Conservation (phyloP, 2,113 vertebrate genomes). For the Origma solitaria region DNA sequence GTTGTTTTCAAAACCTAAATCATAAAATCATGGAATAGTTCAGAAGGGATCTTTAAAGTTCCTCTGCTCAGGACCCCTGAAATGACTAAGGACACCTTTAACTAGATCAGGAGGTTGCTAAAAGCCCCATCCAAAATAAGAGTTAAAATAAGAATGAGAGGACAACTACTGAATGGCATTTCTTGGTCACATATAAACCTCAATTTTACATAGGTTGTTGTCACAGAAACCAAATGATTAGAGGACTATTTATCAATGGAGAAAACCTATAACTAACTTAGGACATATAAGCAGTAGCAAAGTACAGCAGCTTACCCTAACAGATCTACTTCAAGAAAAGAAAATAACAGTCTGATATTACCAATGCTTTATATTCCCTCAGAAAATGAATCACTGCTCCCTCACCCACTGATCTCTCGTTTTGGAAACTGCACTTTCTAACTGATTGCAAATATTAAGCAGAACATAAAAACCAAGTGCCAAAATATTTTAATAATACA, state of each 20-base stretch:
- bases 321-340: not conserved
- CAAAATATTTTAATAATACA: conserved; percentile 2
- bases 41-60: not conserved
- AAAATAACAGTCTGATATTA: not conserved
- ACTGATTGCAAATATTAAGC: not conserved
- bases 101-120: not conserved
- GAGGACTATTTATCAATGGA: not conserved
- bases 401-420: not conserved
- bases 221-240: not conserved
- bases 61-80: not conserved
- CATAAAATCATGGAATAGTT: not conserved
- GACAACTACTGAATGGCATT: not conserved
- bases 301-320: not conserved
- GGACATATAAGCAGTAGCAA: not conserved
- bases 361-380: not conserved
- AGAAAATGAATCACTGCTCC: not conserved
- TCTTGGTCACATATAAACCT: not conserved
- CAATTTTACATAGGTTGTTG: not conserved
- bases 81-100: not conserved
- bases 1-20: not conserved
- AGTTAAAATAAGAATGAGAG: not conserved
- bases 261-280: not conserved
- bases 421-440: not conserved
- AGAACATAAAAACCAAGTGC: not conserved
- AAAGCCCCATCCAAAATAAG: not conserved